Conservation (phyloP, 2,113 vertebrate genomes). For the Corythornis madagascariensis region DNA sequence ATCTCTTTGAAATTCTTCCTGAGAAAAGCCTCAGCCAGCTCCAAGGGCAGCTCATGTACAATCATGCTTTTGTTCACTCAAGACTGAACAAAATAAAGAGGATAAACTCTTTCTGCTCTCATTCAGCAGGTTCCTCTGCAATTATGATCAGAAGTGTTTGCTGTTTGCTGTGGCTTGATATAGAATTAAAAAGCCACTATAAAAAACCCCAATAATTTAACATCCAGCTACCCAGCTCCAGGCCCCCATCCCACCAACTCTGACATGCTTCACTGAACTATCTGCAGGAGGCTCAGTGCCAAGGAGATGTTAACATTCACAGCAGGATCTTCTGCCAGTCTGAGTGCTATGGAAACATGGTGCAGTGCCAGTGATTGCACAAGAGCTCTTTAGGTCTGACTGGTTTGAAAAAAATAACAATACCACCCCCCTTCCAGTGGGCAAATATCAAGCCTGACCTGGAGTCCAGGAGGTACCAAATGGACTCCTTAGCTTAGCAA, state of each 20-base stretch:
- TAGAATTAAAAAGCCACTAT: neutral
- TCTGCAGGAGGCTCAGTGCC: neutral
- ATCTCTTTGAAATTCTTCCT: slow-evolving; percentile 1
- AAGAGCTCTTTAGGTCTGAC: slow-evolving; percentile 2
- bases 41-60: slow-evolving; percentile 25
- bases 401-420: neutral
- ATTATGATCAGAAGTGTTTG: rapidly evolving
- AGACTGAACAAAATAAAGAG: neutral
- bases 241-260: neutral
- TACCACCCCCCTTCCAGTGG: neutral
- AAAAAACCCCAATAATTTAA: neutral
- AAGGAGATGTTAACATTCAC: slow-evolving; percentile 49
- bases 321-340: neutral
- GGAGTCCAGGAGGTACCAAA: neutral
- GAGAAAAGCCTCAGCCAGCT: slow-evolving; percentile 21
- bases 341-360: slow-evolving; percentile 26
- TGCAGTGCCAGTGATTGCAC: neutral
- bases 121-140: neutral
- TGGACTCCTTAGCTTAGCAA: neutral
- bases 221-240: neutral
- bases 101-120: neutral
- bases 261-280: neutral
- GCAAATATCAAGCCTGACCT: slow-evolving; percentile 10
- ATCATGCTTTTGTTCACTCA: slow-evolving; percentile 37
- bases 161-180: neutral